Base-by-base conservation (phyloP, 2,888 invertebrate genomes). In the Cheilosia impressa region DNA sequence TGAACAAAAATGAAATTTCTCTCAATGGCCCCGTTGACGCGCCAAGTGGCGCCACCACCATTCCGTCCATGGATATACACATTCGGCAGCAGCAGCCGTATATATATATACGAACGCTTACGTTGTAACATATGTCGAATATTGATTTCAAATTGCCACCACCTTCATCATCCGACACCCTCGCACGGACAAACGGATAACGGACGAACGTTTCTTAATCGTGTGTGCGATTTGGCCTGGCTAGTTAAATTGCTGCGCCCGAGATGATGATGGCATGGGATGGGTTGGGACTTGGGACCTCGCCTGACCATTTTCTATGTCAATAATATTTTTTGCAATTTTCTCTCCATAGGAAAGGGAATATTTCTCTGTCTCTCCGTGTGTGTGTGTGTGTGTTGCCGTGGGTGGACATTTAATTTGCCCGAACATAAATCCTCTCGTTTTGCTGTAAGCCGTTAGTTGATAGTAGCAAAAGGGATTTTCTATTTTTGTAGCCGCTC, bases 341-440 rank as follows among this genome's bases (percentile, higher is more conserved):
- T 85, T 81, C 77, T 72, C 75, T 47, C 7, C 10, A 45, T 27
- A 31, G 13, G 13, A 13, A n/a, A 24, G 50, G 22, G 22, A 22
- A 13, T 13, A 43, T 58, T 52, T 31, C 31, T 31, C 31, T 31
- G 2, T 1, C 43, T 31, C 5, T 24, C 43, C 58, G 72, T 52
- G 19, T 27, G 17, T 15, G 63, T 57, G 58, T 55, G 19, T 24
- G 24, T 58, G 43, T 72, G 66, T 71, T 62, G 68, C 78, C 66
- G 76, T 80, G 84, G 85, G 85, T 77, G 85, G 81, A 85, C 85
- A 85, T 85, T 85, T 85, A 85, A 85, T 85, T 85, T 85, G 81
- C 81, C 81, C 81, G 81, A 85, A 85, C 85, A 85, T 85, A 85
- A 85, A 85, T 85, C 81, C 81, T 81, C 72, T 76, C 85, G 81